Evolutionary conservation across 2,113 vertebrate species (phyloP).

Genomic region (Caracal caracal): DNA sequence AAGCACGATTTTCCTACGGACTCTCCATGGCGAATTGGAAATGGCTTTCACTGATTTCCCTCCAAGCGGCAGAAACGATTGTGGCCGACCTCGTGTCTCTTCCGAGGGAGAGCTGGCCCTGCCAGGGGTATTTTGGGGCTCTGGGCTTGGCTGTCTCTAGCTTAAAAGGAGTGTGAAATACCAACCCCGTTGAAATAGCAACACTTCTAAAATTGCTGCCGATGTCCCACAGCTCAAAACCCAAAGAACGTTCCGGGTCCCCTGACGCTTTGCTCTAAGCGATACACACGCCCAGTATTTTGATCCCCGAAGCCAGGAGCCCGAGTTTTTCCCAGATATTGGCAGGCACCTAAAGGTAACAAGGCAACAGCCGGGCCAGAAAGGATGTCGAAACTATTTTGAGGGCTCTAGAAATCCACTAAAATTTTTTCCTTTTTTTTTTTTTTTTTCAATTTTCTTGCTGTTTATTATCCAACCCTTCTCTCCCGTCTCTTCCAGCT

Average conservation of each 20-base stretch:
- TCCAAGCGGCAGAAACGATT: not conserved
- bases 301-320: not conserved
- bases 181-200: not conserved
- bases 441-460: no score
- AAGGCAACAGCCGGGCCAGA: not conserved
- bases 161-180: not conserved
- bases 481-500: not conserved
- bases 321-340: not conserved
- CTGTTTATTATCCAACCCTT: not conserved
- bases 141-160: not conserved
- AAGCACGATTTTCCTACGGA: not conserved
- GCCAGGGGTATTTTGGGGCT: accelerated
- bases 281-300: not conserved
- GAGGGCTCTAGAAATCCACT: slow-evolving; percentile 40
- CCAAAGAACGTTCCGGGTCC: not conserved
- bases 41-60: not conserved
- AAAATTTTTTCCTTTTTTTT: not conserved
- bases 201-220: not conserved
- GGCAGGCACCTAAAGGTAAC: slow-evolving; percentile 18
- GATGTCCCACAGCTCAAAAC: not conserved
- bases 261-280: not conserved
- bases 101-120: not conserved
- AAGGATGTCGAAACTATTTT: not conserved
- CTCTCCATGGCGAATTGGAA: not conserved
- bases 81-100: not conserved